Evolutionary conservation across 2,888 invertebrate genomes (phyloP).

Genomic region (Corbicula japonica): DNA sequence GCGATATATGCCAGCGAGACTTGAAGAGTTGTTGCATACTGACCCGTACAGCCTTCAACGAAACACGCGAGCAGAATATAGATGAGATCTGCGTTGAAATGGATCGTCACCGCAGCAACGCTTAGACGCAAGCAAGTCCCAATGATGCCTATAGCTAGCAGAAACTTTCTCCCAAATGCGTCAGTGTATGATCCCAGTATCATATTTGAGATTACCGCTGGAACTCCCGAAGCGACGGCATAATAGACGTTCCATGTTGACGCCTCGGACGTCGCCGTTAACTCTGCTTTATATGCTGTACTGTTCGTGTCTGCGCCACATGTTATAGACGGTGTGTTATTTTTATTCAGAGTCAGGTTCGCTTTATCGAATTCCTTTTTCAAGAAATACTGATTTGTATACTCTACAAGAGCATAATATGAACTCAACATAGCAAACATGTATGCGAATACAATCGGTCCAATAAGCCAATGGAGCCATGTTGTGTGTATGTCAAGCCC

Average conservation of each 20-base stretch:
- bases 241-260: conserved; percentile 63
- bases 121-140: conserved; percentile 61
- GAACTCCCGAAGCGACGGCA: conserved; percentile 58
- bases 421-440: conserved; percentile 58
- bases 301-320: conserved; percentile 34
- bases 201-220: conserved; percentile 53
- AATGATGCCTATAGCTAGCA: conserved; percentile 60
- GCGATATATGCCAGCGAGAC: conserved; percentile 61
- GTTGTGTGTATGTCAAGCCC: conserved; percentile 43
- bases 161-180: conserved; percentile 67
- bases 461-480: conserved; percentile 55
- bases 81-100: conserved; percentile 59
- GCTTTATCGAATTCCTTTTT: conserved; percentile 42
- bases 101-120: conserved; percentile 58
- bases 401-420: conserved; percentile 55
- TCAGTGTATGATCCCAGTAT: conserved; percentile 68
- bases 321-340: conserved; percentile 6
- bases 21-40: conserved; percentile 52
- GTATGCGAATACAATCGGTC: conserved; percentile 53
- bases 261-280: conserved; percentile 50
- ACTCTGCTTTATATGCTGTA: conserved; percentile 46
- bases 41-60: conserved; percentile 67
- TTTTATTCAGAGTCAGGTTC: conserved; percentile 49
- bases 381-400: conserved; percentile 50
- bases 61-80: conserved; percentile 64